phyloP scores from a whole-genome alignment of 2,888 invertebrate species.

The Xanthorhoe spadicearia region DNA sequence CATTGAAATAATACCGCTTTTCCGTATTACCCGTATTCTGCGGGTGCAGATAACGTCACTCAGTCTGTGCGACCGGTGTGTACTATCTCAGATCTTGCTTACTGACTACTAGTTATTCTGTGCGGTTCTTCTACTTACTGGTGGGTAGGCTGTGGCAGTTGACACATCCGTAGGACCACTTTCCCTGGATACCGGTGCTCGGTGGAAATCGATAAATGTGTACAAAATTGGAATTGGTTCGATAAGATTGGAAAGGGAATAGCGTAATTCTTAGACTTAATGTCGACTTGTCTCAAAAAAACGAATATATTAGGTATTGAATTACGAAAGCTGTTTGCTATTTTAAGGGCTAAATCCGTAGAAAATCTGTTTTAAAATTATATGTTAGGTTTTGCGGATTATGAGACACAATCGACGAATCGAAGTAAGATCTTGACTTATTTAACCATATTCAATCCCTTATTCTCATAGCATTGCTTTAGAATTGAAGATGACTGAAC shows the following conservation, averaged over 20 bases:
- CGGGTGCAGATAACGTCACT: conserved; percentile 42
- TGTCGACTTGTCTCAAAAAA: no score
- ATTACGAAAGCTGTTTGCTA: no score
- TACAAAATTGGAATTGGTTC: conserved; percentile 26
- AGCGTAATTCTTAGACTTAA: not conserved
- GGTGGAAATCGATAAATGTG: conserved; percentile 24
- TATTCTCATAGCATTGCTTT: not conserved
- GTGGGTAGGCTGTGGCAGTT: conserved; percentile 21
- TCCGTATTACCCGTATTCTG: conserved; percentile 44
- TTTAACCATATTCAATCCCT: no score
- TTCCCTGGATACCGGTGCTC: conserved; percentile 39
- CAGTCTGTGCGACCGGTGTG: conserved; percentile 37
- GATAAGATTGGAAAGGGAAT: conserved; percentile 14
- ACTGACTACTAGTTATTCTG: conserved; percentile 17
- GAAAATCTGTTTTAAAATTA: no score
- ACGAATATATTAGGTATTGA: no score
- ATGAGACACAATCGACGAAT: no score
- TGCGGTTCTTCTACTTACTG: conserved; percentile 20
- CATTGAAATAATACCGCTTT: conserved; percentile 44
- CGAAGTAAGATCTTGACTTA: no score
- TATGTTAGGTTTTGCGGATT: no score
- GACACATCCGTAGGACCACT: conserved; percentile 44
- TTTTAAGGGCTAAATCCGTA: no score
- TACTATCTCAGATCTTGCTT: conserved; percentile 31
- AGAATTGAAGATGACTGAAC: not conserved